Evolutionary conservation across 1,140 invertebrate species (phyloP).

Genomic region (Drosophila eugracilis): DNA sequence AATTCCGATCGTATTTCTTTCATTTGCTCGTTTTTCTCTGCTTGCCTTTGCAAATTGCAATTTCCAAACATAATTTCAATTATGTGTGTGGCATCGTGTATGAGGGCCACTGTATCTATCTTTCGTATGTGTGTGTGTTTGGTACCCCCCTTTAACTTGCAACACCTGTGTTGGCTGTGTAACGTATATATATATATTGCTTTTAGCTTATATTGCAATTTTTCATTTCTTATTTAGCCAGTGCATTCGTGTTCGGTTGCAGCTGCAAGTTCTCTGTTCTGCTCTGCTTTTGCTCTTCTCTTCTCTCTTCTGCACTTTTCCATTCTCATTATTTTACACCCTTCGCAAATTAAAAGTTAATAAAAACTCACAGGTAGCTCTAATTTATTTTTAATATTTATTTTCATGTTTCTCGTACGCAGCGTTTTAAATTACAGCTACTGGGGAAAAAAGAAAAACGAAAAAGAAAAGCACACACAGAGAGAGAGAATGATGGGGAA

Average conservation of each 20-base stretch:
- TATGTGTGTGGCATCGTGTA: slow-evolving; percentile 34
- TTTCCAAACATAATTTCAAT: slow-evolving; percentile 66
- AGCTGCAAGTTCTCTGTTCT: slow-evolving; percentile 28
- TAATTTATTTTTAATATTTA: slow-evolving; percentile 82
- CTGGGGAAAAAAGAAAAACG: no score
- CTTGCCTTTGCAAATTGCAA: slow-evolving; percentile 39
- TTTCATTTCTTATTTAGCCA: slow-evolving; percentile 31
- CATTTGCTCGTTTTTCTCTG: slow-evolving; percentile 7
- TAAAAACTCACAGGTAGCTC: slow-evolving; percentile 70
- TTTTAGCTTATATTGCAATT: slow-evolving; percentile 54
- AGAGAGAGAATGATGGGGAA: background rate
- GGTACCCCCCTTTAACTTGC: background rate
- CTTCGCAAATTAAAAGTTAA: slow-evolving; percentile 79
- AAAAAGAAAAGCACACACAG: background rate
- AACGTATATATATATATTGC: slow-evolving; percentile 18
- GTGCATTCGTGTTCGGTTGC: slow-evolving; percentile 39
- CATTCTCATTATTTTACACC: slow-evolving; percentile 58
- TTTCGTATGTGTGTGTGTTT: slow-evolving; percentile 17
- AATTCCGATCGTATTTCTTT: slow-evolving; percentile 20
- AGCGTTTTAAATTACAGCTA: slow-evolving; percentile 68
- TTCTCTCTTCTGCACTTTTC: slow-evolving; percentile 4
- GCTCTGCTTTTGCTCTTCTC: no score
- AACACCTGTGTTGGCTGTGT: slow-evolving; percentile 21
- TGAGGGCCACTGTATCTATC: slow-evolving; percentile 28
- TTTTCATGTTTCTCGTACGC: slow-evolving; percentile 59